A percentile compares a stretch with the other conserved stretches of the same genome.
Conservation (phyloP, 2,888 invertebrate genomes). For the Drosophila colorata region DNA sequence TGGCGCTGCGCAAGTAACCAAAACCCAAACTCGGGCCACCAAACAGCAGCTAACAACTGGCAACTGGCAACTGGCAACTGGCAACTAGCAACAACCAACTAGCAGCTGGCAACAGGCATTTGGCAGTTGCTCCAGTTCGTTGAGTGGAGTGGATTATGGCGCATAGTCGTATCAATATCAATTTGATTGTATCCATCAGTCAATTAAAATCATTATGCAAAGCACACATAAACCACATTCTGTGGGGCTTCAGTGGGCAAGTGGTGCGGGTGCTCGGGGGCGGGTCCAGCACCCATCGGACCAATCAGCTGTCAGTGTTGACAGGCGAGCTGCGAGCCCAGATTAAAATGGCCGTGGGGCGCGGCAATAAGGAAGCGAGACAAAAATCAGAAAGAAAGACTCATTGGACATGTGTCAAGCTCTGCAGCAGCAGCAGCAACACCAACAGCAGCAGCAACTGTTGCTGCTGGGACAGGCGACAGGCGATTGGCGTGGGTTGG, state of each 20-base stretch:
- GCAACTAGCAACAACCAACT: neutral
- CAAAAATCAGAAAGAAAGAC: slow-evolving; percentile 43
- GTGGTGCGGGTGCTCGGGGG: slow-evolving; percentile 1
- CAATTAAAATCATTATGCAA: slow-evolving; percentile 71
- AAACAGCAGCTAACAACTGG: neutral
- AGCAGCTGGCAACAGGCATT: slow-evolving; percentile 1
- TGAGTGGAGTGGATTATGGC: slow-evolving; percentile 17
- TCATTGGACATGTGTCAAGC: slow-evolving; percentile 72
- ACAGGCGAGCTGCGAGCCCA: slow-evolving; percentile 37
- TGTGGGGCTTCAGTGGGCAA: neutral
- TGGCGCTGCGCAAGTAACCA: slow-evolving; percentile 32
- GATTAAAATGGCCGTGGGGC: slow-evolving; percentile 58
- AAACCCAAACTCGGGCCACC: slow-evolving; percentile 22
- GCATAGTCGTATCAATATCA: slow-evolving; percentile 48
- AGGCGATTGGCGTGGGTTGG: neutral
- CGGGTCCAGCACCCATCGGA: slow-evolving; percentile 42
- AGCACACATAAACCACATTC: slow-evolving; percentile 45
- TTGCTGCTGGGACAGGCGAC: slow-evolving; percentile 19
- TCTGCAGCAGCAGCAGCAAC: slow-evolving; percentile 37
- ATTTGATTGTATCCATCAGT: slow-evolving; percentile 69
- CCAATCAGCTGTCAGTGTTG: slow-evolving; percentile 67
- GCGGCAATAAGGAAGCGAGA: slow-evolving; percentile 38
- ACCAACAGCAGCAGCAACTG: slow-evolving; percentile 5
- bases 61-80: neutral
- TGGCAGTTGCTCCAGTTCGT: slow-evolving; percentile 24